A percentile compares a stretch with the other conserved stretches of the same genome.
These are phyloP conservation scores for Champsocephalus esox DNA, from an alignment of 2,797 vertebrate genomes.

Conservation along the genomic window DNA sequence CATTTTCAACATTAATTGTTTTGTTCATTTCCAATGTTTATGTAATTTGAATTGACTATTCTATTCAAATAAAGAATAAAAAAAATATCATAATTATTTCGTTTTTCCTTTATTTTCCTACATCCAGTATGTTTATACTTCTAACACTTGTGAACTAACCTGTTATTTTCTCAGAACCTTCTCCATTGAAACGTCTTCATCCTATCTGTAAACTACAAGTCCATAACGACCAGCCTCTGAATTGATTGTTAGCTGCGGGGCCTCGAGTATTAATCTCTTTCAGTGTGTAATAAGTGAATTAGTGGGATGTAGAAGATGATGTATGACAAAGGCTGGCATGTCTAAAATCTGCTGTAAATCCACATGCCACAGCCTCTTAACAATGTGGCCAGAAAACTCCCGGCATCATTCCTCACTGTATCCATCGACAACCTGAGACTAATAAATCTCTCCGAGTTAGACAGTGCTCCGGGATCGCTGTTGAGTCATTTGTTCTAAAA, in stretches of 20 bases:
- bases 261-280: constrained; percentile 70
- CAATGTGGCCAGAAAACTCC: constrained; percentile 66
- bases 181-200: constrained; percentile 20
- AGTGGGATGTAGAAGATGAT: constrained; percentile 77
- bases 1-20: background rate
- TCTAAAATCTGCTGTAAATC: constrained; percentile 78
- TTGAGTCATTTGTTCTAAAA: constrained; percentile 51
- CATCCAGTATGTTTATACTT: constrained; percentile 5
- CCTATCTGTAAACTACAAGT: constrained; percentile 14
- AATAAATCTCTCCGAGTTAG: constrained; percentile 55
- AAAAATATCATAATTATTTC: background rate
- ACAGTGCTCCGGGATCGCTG: constrained; percentile 25
- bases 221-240: constrained; percentile 43
- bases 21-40: background rate
- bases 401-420: constrained; percentile 64
- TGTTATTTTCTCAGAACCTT: constrained; percentile 8
- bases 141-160: constrained; percentile 1
- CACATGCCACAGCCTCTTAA: constrained; percentile 75
- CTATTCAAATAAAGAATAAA: background rate
- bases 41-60: background rate
- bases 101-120: background rate
- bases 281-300: constrained; percentile 78
- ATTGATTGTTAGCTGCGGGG: constrained; percentile 56
- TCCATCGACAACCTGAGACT: constrained; percentile 52
- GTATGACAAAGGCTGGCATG: constrained; percentile 68